These are phyloP conservation scores for Osmerus eperlanus DNA, from an alignment of 2,113 vertebrate genomes.

Conservation along the genomic window DNA sequence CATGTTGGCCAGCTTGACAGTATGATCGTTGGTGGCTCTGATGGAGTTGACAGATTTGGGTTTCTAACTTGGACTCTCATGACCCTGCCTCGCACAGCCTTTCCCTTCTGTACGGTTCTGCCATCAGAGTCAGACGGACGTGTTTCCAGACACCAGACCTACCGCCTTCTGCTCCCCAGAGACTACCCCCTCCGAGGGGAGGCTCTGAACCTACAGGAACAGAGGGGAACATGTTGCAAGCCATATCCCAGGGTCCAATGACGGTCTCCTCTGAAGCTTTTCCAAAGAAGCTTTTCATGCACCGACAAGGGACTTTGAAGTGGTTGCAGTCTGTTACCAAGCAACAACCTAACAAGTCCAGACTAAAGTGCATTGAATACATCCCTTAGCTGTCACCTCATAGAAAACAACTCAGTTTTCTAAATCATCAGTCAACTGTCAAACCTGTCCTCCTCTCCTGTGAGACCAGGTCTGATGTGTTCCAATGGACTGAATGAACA, in stretches of 20 bases:
- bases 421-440: neutral
- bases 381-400: neutral
- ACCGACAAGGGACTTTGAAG: conserved; percentile 6
- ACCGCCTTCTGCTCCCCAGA: conserved; percentile 10
- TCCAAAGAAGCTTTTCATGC: conserved; percentile 7
- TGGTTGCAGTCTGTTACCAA: conserved; percentile 9
- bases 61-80: conserved; percentile 2
- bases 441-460: neutral
- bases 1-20: neutral
- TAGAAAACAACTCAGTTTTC: neutral
- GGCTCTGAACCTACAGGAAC: conserved; percentile 18
- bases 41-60: conserved; percentile 13
- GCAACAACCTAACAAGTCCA: neutral
- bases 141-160: conserved; percentile 24
- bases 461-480: neutral
- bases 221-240: conserved; percentile 15
- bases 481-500: neutral
- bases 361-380: neutral
- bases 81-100: neutral
- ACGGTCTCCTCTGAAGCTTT: neutral
- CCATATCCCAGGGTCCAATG: neutral
- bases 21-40: conserved; percentile 4
- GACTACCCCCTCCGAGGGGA: conserved; percentile 10
- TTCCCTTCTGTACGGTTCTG: conserved; percentile 18
- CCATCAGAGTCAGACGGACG: conserved; percentile 22